Evolutionary conservation across 2,113 vertebrate genomes (phyloP).

Genomic region (Elachura formosa): DNA sequence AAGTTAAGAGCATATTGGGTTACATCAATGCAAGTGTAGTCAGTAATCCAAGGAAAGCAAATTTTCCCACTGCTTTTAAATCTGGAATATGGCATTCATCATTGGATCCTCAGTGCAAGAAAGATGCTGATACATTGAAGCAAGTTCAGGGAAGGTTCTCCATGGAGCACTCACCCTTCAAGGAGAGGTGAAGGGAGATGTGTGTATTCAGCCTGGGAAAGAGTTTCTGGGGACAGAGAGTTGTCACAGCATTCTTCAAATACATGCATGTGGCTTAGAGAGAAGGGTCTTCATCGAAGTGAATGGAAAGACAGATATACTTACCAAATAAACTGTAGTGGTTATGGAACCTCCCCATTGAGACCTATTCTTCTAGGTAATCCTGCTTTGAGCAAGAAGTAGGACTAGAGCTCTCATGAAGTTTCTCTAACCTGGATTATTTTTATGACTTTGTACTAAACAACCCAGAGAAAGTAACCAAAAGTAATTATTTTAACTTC

Average conservation of each 20-base stretch:
- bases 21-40: neutral
- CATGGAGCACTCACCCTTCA: neutral
- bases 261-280: neutral
- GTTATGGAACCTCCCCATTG: neutral
- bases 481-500: neutral
- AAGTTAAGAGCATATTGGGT: neutral
- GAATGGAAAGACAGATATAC: neutral
- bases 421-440: neutral
- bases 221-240: neutral
- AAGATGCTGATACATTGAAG: neutral
- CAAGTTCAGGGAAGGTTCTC: neutral
- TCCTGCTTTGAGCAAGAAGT: neutral
- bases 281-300: neutral
- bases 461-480: neutral
- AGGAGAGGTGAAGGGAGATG: neutral
- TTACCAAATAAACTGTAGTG: neutral
- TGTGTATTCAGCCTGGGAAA: neutral
- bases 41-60: neutral
- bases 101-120: neutral
- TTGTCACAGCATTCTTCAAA: neutral
- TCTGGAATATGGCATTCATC: neutral
- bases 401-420: neutral
- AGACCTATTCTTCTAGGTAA: neutral
- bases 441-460: neutral
- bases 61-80: neutral